Evolutionary conservation across 2,888 invertebrate genomes (phyloP).

Genomic region (Callyntrura guangdongensis): DNA sequence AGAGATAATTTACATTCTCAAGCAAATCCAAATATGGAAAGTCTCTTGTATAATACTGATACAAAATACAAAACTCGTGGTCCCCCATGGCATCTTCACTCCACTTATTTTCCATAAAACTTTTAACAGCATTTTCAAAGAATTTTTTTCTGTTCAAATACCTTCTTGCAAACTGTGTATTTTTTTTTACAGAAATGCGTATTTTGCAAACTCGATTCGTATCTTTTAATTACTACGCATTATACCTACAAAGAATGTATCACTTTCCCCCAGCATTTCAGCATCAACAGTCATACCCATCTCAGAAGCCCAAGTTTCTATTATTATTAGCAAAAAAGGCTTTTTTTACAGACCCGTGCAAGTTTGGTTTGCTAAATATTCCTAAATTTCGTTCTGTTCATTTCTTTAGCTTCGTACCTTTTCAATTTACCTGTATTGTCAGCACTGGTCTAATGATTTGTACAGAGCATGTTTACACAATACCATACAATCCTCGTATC

Average conservation of each 20-base stretch:
- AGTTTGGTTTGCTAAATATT: not conserved
- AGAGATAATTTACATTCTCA: slow-evolving; percentile 75
- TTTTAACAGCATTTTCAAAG: slow-evolving; percentile 35
- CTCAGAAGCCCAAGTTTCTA: not conserved
- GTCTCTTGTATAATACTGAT: slow-evolving; percentile 53
- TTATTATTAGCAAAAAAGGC: not conserved
- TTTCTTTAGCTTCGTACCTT: slow-evolving; percentile 30
- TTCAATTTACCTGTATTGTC: slow-evolving; percentile 43
- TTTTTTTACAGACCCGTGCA: not conserved
- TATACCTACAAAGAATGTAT: not conserved
- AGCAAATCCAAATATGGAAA: slow-evolving; percentile 70
- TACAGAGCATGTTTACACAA: slow-evolving; percentile 14
- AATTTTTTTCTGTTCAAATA: slow-evolving; percentile 11
- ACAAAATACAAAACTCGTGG: slow-evolving; percentile 39
- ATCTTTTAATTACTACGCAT: slow-evolving; percentile 42
- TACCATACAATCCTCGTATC: slow-evolving; percentile 4
- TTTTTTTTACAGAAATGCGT: slow-evolving; percentile 6
- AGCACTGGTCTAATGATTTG: slow-evolving; percentile 24
- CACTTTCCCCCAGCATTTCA: not conserved
- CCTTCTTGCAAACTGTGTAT: slow-evolving; percentile 9
- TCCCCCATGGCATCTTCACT: slow-evolving; percentile 44
- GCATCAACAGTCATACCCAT: not conserved
- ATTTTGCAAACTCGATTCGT: slow-evolving; percentile 18
- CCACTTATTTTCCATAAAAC: slow-evolving; percentile 56
- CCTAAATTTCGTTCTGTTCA: not conserved